Evolutionary conservation across 2,797 vertebrate genomes (phyloP).

Genomic region (Eidolon dupreanum): DNA sequence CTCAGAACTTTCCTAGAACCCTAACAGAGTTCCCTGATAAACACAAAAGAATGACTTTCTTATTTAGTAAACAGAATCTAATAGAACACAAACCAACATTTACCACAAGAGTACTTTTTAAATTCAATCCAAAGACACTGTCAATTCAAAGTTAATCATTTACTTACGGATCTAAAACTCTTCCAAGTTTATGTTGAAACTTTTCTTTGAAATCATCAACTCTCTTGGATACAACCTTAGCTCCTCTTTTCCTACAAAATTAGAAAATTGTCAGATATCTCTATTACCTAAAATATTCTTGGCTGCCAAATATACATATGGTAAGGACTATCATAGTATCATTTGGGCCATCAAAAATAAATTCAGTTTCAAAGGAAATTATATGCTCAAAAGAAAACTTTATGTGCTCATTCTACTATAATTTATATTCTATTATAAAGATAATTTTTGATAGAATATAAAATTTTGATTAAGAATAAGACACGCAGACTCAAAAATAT

Average conservation of each 20-base stretch:
- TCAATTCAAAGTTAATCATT: not conserved
- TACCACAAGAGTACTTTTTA: not conserved
- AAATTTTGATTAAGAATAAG: not conserved
- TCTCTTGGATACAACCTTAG: constrained; percentile 86
- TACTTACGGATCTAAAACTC: constrained; percentile 87
- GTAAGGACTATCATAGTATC: not conserved
- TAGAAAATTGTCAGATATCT: constrained; percentile 60
- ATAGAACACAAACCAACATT: constrained; percentile 9
- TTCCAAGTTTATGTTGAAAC: constrained; percentile 86
- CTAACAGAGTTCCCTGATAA: not conserved
- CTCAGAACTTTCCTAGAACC: not conserved
- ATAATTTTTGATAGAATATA: not conserved
- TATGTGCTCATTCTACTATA: not conserved
- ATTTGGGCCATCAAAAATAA: not conserved
- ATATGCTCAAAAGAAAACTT: not conserved
- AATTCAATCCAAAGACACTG: not conserved
- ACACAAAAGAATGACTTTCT: not conserved
- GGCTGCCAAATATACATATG: not conserved
- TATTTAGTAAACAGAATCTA: not conserved
- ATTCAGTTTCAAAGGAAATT: constrained; percentile 12
- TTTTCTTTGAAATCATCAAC: constrained; percentile 89
- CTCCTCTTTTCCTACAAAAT: constrained; percentile 86
- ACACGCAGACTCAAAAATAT: not conserved
- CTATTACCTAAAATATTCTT: not conserved
- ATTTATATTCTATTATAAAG: not conserved